These are phyloP conservation scores for Atractosteus spatula DNA, from an alignment of 2,113 vertebrate genomes.

Conservation along the genomic window DNA sequence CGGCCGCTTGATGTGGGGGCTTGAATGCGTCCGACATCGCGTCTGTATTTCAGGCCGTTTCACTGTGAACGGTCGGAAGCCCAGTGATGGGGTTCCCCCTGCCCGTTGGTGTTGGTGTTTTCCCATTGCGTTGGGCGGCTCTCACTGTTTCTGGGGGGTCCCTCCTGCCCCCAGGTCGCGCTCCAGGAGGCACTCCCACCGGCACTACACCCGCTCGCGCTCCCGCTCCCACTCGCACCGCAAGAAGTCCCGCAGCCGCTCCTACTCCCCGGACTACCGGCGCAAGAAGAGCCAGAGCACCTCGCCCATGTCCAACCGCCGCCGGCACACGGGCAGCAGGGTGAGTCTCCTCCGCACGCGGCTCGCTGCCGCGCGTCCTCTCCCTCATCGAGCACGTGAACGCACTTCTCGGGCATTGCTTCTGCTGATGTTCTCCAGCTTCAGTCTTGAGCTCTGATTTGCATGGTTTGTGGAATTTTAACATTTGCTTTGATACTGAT, in stretches of 20 bases:
- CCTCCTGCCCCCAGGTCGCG: constrained; percentile 67
- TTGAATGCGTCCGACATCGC: too few species aligned
- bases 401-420: too few species aligned
- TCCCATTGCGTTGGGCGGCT: too few species aligned
- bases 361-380: not conserved
- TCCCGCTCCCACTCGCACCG: constrained; percentile 80
- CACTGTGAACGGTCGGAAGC: too few species aligned
- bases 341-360: constrained; percentile 59
- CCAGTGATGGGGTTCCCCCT: not conserved
- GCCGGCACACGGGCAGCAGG: constrained; percentile 80
- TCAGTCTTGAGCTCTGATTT: not conserved
- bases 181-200: constrained; percentile 80
- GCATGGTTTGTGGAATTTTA: not conserved
- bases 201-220: constrained; percentile 76
- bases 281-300: constrained; percentile 82
- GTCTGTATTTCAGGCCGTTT: too few species aligned
- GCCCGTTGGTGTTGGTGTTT: not conserved
- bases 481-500: too few species aligned
- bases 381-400: too few species aligned
- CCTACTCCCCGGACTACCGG: constrained; percentile 79
- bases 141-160: not conserved
- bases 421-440: too few species aligned
- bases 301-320: constrained; percentile 85
- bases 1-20: too few species aligned
- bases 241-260: constrained; percentile 82